Base-by-base conservation (phyloP, 2,113 vertebrate species). In the Tachuris rubrigastra region DNA sequence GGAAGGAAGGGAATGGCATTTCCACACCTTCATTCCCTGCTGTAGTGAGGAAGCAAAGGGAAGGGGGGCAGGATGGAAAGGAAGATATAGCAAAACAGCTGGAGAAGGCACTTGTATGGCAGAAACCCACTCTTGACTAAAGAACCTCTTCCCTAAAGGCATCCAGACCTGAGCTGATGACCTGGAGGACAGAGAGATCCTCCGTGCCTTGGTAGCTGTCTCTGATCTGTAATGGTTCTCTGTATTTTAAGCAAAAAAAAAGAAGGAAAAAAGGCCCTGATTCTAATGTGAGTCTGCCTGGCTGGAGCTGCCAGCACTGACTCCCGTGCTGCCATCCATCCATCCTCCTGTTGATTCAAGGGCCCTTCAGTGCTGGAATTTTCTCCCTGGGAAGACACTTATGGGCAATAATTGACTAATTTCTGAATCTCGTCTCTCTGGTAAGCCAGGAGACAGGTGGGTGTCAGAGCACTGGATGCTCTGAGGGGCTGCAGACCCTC, bases 381-480 rank as follows among this genome's bases (percentile, higher is more conserved):
- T 84, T 37, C 63, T 49, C 71, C 73, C 72, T 4, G 1, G 5
- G 31, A 16, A 58, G 35, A 5, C 56, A 16, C 47, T 63, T 74
- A 3, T 0, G 30, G 46, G n/a, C 73, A 30, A 16, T 9, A 10
- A 68, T 2, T 0, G 4, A 74, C 46, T 9, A 1, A 3, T 78
- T 71, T 47, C 47, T 60, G 76, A 6, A 0, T 9, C 58, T 62
- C 12, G 30, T 16, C 62, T 49, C 52, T 12, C 62, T 25, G 67
- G 12, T 8, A 8, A 62, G 27, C 24, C 49, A 3, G 58, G 53
- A 39, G 37, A 5, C 10, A 35, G 8, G 30, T 7, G 50, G 30
- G 21, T 31, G 55, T 37, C 47, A 14, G 41, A 74, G n/a, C 42
- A 24, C 1, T 0, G 2, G 35, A 10, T 0, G 0, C 5, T 74